Percentiles rank a stretch among this genome's conserved stretches.
Conservation (phyloP, 2,888 invertebrate species). For the Caenorhabditis panamensis region DNA sequence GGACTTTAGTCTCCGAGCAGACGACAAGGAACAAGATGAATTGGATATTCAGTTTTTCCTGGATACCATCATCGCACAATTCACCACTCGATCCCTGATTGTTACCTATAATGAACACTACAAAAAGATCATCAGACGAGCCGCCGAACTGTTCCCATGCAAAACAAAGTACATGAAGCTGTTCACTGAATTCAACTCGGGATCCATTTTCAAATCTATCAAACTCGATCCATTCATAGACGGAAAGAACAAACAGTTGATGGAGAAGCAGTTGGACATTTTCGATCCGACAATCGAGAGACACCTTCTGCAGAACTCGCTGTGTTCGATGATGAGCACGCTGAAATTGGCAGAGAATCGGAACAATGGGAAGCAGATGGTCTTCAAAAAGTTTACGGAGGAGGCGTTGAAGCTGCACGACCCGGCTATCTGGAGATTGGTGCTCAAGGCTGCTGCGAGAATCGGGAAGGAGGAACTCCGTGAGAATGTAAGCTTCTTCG, state of each 20-base stretch:
- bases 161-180: slow-evolving; percentile 26
- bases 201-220: slow-evolving; percentile 15
- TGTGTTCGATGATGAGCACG: slow-evolving; percentile 15
- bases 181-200: slow-evolving; percentile 8
- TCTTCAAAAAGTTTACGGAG: neutral
- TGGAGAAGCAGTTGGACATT: neutral
- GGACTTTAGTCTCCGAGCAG: neutral
- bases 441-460: slow-evolving; percentile 19
- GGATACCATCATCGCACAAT: slow-evolving; percentile 7
- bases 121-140: neutral
- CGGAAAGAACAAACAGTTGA: neutral
- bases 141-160: slow-evolving; percentile 22
- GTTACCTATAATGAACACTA: neutral
- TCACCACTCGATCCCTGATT: neutral
- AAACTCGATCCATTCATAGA: neutral
- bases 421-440: slow-evolving; percentile 43
- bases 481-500: slow-evolving; percentile 1
- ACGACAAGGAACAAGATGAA: neutral
- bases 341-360: neutral
- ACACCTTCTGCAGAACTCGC: slow-evolving; percentile 17
- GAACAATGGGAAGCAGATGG: neutral
- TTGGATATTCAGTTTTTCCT: slow-evolving; percentile 23
- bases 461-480: neutral
- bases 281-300: slow-evolving; percentile 11
- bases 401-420: slow-evolving; percentile 11